Evolutionary conservation across 2,113 vertebrate species (phyloP).

Genomic region (Pelobates fuscus): DNA sequence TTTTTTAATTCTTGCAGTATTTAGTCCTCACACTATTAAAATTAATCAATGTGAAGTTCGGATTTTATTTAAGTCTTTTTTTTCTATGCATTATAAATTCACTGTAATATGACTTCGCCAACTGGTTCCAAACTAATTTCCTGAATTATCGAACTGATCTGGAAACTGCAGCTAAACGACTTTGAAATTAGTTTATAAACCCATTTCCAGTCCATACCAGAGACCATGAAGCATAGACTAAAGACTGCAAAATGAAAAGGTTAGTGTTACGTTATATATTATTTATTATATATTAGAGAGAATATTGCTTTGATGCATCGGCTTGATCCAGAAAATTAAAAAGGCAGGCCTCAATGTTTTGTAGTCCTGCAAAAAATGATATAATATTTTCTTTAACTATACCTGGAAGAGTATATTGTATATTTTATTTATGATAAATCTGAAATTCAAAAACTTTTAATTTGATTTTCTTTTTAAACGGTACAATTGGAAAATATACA

Average conservation of each 20-base stretch:
- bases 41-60: neutral
- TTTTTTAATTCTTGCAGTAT: too few species aligned
- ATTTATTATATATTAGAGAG: neutral
- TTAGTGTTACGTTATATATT: conserved; percentile 18
- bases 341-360: too few species aligned
- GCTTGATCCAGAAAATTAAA: too few species aligned
- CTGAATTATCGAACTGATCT: conserved; percentile 38
- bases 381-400: too few species aligned
- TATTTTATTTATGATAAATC: too few species aligned
- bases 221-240: conserved; percentile 6
- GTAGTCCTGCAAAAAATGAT: too few species aligned
- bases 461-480: too few species aligned
- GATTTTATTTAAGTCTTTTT: neutral
- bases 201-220: conserved; percentile 39
- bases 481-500: too few species aligned
- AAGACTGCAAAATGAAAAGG: conserved; percentile 27
- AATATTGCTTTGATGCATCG: neutral
- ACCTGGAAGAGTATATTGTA: too few species aligned
- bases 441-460: too few species aligned
- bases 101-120: conserved; percentile 13
- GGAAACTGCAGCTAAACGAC: conserved; percentile 42
- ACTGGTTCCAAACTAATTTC: conserved; percentile 42
- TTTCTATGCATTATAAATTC: conserved; percentile 20
- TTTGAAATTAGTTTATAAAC: conserved; percentile 42
- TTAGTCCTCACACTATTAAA: neutral